Evolutionary conservation across 1,140 invertebrate species (phyloP).

Genomic region (Leucophenga varia): DNA sequence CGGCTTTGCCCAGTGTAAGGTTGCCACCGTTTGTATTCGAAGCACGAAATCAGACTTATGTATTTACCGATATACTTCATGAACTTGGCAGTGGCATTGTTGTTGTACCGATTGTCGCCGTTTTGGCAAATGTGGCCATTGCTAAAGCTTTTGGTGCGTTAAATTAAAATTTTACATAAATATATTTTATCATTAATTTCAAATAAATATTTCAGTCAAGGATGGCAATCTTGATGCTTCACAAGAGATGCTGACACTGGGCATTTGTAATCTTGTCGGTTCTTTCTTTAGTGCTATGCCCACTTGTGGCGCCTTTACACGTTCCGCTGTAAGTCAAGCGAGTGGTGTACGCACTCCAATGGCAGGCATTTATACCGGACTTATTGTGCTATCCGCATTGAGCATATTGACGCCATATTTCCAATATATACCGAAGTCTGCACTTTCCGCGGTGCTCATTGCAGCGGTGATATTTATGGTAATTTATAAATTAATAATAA

Average conservation of each 20-base stretch:
- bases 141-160: slow-evolving; percentile 81
- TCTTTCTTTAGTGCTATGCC: slow-evolving; percentile 76
- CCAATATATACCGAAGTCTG: slow-evolving; percentile 77
- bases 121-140: slow-evolving; percentile 83
- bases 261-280: slow-evolving; percentile 72
- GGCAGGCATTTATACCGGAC: slow-evolving; percentile 70
- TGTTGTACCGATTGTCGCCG: slow-evolving; percentile 76
- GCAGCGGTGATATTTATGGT: slow-evolving; percentile 88
- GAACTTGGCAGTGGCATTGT: slow-evolving; percentile 71
- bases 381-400: slow-evolving; percentile 61
- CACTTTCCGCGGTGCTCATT: slow-evolving; percentile 80
- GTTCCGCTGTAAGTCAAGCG: slow-evolving; percentile 75
- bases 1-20: slow-evolving; percentile 65
- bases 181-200: neutral
- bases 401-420: slow-evolving; percentile 81
- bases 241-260: slow-evolving; percentile 74
- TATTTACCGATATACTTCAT: slow-evolving; percentile 66
- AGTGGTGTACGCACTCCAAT: slow-evolving; percentile 75
- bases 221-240: slow-evolving; percentile 67
- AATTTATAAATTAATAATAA: slow-evolving; percentile 17
- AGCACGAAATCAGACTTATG: slow-evolving; percentile 63
- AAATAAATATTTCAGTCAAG: slow-evolving; percentile 28
- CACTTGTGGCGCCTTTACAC: slow-evolving; percentile 75
- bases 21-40: slow-evolving; percentile 67
- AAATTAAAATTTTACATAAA: neutral